Base-by-base conservation (phyloP, 2,888 invertebrate genomes). In the Hylaea fasciaria region DNA sequence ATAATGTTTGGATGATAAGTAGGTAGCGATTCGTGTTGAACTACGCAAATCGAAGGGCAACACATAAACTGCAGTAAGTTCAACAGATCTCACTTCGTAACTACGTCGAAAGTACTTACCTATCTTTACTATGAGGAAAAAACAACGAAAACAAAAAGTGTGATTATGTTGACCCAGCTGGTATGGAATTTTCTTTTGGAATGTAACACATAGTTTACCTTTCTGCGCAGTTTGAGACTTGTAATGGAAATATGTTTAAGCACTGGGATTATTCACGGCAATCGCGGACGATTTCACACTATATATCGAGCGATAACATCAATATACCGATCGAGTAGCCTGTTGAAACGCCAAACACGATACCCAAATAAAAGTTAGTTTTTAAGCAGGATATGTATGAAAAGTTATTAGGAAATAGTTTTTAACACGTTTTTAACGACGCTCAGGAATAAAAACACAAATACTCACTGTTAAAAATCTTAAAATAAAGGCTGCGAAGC, bases 401-500 rank as follows among this genome's bases (percentile, higher is more conserved):
- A 51, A 47, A 47, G 55, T 35, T 13, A 41, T 52, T 39, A 56
- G 55, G n/a, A 47, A 62, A 55, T 17, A 29, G 7, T 56, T 56
- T 57, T 52, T 54, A 43, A 60, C 9, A 48, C 39, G 41, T 55
- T 59, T 43, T 28, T 57, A 29, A 64, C 49, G 40, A 47, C 35
- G 52, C 64, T 65, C 64, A 43, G 32, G 44, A 35, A 37, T 39
- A 66, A 69, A 78, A 71, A 69, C 70, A 59, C 52, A 41, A 68
- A 70, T 91, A 92, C 91, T 92, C 78, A 92, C 91, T 86, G 80
- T 85, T 85, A 79, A 77, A 22, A 78, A 87, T 87, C 80, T 89
- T 87, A 90, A 88, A 87, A 86, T 87, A 88, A 79, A 77, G 89
- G 91, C 89, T 79, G 74, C 69, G 71, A 83, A 89, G 89, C 89